Evolutionary conservation across 2,888 invertebrate species (phyloP), one percentile per base, ranked within the genome.

Genomic region (Hirtodrosophila histrioides): DNA sequence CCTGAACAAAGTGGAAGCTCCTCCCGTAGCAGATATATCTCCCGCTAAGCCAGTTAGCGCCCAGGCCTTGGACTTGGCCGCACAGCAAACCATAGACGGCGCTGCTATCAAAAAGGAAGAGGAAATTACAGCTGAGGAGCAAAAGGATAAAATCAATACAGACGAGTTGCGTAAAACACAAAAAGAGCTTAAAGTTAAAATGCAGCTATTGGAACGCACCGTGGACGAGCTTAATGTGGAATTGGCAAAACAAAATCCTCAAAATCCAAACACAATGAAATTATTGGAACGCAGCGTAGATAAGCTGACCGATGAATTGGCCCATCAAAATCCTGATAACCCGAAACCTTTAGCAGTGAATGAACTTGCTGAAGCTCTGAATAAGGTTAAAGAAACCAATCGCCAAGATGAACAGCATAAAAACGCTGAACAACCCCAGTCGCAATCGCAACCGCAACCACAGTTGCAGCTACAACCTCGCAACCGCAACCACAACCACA

Each of bases 71-170:
- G 35, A 61, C 3, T 24, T 24, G 1, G 40, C 40, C 0, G 65
- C 49, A 12, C 78, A 78, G 49, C 78, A 86, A 64, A 76, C 84
- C 35, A 91, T 91, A 35, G 90, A 91, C 43, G 92, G 92, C 2
- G 92, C 92, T 40, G 92, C 92, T 12, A 91, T 92, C 54, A 93
- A 93, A 70, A 93, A 93, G 75, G 92, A 92, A 41, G 91, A 92
- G 39, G 90, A 91, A 58, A 89, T 91, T 29, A 89, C 89, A 2
- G 89, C 90, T 3, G 91, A 92, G 46, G 89, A 91, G 62, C 75
- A 75, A 40, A 88, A 88, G 69, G 87, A 80, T 31, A 89, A 88
- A 49, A 64, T 82, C 63, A 63, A 69, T 70, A 74, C 89, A 53
- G 72, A 90, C 1, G 90, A 93, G 60, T 87, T 88, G 39, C 89